Percentiles rank a stretch among this genome's conserved stretches.
Evolutionary conservation across 2,888 invertebrate genomes (phyloP).

Genomic region (Xestia xanthographa): DNA sequence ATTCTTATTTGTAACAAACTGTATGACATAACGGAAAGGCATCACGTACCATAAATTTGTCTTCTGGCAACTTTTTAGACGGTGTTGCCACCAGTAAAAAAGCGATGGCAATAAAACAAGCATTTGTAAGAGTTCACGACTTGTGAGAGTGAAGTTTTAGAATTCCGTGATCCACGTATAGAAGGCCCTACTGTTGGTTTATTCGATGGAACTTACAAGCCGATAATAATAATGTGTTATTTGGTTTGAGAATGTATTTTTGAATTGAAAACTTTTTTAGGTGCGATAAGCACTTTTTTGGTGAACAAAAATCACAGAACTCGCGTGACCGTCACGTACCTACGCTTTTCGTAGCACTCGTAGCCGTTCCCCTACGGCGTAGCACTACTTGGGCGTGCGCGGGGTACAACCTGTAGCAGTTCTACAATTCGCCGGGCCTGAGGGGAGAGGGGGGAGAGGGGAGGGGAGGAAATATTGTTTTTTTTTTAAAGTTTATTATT

Average conservation of each 20-base stretch:
- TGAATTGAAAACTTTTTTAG: too few relatives aligned
- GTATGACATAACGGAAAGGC: conserved; percentile 73
- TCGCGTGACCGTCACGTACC: too few relatives aligned
- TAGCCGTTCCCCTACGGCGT: too few relatives aligned
- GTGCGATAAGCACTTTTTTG: too few relatives aligned
- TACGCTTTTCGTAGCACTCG: too few relatives aligned
- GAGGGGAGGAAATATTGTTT: too few relatives aligned
- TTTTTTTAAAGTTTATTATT: too few relatives aligned
- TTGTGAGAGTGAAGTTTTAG: conserved; percentile 75
- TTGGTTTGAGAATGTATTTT: neutral
- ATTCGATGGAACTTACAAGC: neutral
- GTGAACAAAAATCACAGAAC: too few relatives aligned
- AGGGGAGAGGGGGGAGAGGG: too few relatives aligned
- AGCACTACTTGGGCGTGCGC: too few relatives aligned
- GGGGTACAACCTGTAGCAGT: too few relatives aligned
- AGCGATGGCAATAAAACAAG: conserved; percentile 82
- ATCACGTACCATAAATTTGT: conserved; percentile 85
- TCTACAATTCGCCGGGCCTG: too few relatives aligned
- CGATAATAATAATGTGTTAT: neutral
- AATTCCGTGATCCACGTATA: conserved; percentile 67
- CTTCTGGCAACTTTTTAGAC: conserved; percentile 77
- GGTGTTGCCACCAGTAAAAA: conserved; percentile 77
- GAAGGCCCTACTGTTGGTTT: conserved; percentile 49
- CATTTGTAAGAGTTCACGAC: conserved; percentile 79
- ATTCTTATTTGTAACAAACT: conserved; percentile 57